Evolutionary conservation across 2,113 vertebrate genomes (phyloP), one percentile per base, ranked within the genome.

Genomic region (Meleagris gallopavo): DNA sequence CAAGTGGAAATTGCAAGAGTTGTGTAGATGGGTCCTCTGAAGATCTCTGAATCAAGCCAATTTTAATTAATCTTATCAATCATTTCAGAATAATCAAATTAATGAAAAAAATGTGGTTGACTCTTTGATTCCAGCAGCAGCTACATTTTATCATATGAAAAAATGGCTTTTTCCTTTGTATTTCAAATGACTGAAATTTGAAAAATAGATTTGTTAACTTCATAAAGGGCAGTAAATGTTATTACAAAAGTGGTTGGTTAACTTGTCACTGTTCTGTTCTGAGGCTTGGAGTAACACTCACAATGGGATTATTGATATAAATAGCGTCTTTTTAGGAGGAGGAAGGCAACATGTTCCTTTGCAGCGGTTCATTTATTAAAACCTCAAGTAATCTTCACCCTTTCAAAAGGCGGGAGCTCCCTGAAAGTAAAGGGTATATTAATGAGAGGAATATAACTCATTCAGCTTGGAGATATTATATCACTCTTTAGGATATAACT

Each of bases 131-230:
- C 90, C 82, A 92, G 97, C 91, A 96, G 91, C 96, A 96, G 95
- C 91, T 95, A 93, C 88, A 95, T 97, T 97, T 97, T 96, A 96
- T 97, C 97, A 97, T 96, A 95, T 93, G 96, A 97, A 97, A 96
- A 97, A 97, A 97, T 97, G 88, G 82, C 91, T 97, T 96, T 97
- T 88, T 46, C 92, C 90, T 97, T 95, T 92, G 83, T 97, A 97
- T 97, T 97, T 96, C 96, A 97, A 97, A 97, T 97, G 96, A 97
- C 96, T 97, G 95, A 97, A 97, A 97, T 97, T 97, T 97, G 97
- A 97, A 97, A 97, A 97, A 97, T 97, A 97, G 96, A 96, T 97
- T 97, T 97, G 96, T 97, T 97, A 97, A 97, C 97, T 97, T 97
- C 97, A 97, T 97, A 97, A 97, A 97, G 96, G 97, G 96, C 97